These are phyloP conservation scores for Polietes domitor DNA, from an alignment of 2,888 invertebrate species.

Conservation along the genomic window DNA sequence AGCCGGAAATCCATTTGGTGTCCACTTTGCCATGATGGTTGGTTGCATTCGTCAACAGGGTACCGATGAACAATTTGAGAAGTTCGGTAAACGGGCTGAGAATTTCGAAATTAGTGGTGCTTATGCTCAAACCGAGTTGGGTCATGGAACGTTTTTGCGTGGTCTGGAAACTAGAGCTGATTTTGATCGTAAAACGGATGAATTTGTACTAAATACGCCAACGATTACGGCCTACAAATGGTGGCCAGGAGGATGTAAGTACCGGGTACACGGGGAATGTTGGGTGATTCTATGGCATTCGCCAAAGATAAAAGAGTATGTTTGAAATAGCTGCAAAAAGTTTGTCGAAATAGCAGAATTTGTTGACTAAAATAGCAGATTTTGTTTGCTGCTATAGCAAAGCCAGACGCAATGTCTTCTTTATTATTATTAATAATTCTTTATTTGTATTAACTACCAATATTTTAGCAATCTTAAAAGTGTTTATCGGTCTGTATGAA, in stretches of 20 bases:
- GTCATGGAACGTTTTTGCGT: constrained; percentile 95
- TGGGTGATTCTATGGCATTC: too few species aligned
- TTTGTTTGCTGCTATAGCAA: too few species aligned
- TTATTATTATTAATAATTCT: background rate
- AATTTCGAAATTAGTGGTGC: constrained; percentile 92
- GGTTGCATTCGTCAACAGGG: constrained; percentile 93
- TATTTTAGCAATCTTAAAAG: too few species aligned
- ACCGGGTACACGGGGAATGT: background rate
- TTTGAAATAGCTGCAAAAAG: too few species aligned
- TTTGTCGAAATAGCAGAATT: too few species aligned
- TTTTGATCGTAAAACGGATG: constrained; percentile 89
- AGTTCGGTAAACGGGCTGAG: constrained; percentile 92
- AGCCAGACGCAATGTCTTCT: too few species aligned
- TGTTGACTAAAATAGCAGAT: too few species aligned
- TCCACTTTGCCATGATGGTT: constrained; percentile 95
- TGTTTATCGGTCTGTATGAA: too few species aligned
- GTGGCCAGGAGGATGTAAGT: constrained; percentile 97
- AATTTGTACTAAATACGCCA: constrained; percentile 94
- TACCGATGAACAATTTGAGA: constrained; percentile 91
- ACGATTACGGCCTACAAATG: constrained; percentile 94
- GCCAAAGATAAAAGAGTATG: too few species aligned
- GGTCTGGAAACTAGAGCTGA: constrained; percentile 95
- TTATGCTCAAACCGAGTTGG: constrained; percentile 98
- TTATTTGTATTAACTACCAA: too few species aligned
- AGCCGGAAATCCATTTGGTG: constrained; percentile 81